Evolutionary conservation across 2,113 vertebrate genomes (phyloP).

Genomic region (Herpetotheres cachinnans): DNA sequence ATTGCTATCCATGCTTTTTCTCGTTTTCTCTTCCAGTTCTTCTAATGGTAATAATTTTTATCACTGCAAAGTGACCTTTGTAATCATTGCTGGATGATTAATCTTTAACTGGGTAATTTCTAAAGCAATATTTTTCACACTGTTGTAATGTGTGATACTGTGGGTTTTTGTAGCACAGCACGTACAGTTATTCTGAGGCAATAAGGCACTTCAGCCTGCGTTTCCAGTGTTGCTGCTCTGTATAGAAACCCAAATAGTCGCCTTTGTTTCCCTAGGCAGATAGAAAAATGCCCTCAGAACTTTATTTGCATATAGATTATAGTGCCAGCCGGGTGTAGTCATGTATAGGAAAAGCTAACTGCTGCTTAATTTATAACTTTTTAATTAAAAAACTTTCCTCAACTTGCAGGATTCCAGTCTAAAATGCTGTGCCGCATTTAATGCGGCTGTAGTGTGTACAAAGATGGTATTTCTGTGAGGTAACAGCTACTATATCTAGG

Average conservation of each 20-base stretch:
- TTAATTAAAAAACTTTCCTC: constrained; percentile 27
- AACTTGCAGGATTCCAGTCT: background rate
- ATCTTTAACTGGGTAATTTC: constrained; percentile 59
- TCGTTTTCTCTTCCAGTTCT: constrained; percentile 8
- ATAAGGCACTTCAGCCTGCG: background rate
- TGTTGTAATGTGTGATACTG: background rate
- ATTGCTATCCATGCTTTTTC: background rate
- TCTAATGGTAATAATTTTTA: constrained; percentile 38
- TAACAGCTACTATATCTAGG: background rate
- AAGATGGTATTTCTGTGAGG: background rate
- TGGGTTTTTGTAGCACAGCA: background rate
- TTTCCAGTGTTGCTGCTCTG: background rate
- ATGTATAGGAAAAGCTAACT: constrained; percentile 10
- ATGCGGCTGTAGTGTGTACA: background rate
- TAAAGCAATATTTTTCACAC: constrained; percentile 29
- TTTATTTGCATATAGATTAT: constrained; percentile 62
- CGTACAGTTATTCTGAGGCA: background rate
- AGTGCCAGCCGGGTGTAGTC: background rate
- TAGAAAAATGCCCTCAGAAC: constrained; percentile 32
- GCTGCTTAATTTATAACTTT: constrained; percentile 33
- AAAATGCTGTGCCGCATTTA: background rate
- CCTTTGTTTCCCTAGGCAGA: background rate
- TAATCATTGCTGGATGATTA: constrained; percentile 51
- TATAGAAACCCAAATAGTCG: background rate
- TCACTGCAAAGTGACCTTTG: constrained; percentile 51